phyloP scores from a whole-genome alignment of 2,113 vertebrate species.

The Pelecanoides urinatrix region DNA sequence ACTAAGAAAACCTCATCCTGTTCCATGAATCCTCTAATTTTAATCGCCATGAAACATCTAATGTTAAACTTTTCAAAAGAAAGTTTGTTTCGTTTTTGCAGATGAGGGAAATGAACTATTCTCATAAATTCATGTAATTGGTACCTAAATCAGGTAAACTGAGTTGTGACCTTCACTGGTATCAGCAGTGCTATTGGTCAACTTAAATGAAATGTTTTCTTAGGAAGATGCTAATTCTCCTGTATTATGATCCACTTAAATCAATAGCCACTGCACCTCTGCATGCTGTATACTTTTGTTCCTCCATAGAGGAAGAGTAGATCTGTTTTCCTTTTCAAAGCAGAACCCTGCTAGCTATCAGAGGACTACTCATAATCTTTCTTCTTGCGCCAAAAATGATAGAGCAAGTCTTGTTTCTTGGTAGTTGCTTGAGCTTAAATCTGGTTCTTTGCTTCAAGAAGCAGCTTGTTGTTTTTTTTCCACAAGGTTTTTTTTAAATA shows the following conservation, averaged over 20 bases:
- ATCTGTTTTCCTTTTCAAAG: not conserved
- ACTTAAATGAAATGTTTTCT: not conserved
- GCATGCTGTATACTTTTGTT: accelerated
- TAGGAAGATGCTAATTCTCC: not conserved
- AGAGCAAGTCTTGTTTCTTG: not conserved
- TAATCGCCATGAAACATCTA: not conserved
- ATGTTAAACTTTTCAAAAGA: not conserved
- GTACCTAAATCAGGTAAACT: not conserved
- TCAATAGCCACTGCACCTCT: not conserved
- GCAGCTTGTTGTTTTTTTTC: not conserved
- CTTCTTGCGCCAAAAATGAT: not conserved
- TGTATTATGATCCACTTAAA: not conserved
- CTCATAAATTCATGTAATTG: not conserved
- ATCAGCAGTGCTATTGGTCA: accelerated
- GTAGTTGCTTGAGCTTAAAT: not conserved
- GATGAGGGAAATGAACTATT: not conserved
- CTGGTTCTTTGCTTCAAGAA: not conserved
- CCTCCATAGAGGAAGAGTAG: not conserved
- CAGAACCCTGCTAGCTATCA: not conserved
- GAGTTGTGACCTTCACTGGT: not conserved
- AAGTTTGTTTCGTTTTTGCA: not conserved
- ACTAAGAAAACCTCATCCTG: not conserved
- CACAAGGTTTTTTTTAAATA: not conserved
- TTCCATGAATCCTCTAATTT: not conserved
- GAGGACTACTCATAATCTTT: not conserved